Conservation (phyloP, 2,797 vertebrate genomes). For the Diglossa cyanea region DNA sequence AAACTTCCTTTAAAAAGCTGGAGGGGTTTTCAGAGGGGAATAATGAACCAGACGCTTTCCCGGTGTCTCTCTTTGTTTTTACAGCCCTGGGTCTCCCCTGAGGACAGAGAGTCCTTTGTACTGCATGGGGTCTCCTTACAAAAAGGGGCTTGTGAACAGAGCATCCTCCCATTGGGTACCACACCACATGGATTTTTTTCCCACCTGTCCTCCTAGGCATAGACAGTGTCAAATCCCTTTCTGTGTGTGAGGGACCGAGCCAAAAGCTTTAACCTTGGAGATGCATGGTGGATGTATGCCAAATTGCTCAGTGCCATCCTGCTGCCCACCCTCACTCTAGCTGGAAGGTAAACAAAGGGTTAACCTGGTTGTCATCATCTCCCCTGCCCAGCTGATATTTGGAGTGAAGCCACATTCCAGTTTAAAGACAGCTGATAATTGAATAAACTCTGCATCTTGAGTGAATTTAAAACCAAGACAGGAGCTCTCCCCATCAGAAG, state of each 20-base stretch:
- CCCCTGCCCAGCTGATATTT: background rate
- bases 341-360: background rate
- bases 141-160: slow-evolving; percentile 59
- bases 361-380: slow-evolving; percentile 36
- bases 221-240: background rate
- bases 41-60: slow-evolving; percentile 63
- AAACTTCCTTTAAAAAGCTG: slow-evolving; percentile 44
- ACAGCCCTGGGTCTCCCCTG: slow-evolving; percentile 42
- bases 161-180: slow-evolving; percentile 39
- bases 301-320: background rate
- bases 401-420: slow-evolving; percentile 41
- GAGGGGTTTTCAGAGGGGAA: slow-evolving; percentile 54
- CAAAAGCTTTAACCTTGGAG: slow-evolving; percentile 27
- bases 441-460: slow-evolving; percentile 40
- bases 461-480: slow-evolving; percentile 37
- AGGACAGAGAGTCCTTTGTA: slow-evolving; percentile 55
- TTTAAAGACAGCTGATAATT: slow-evolving; percentile 52
- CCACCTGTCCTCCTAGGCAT: slow-evolving; percentile 31
- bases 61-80: slow-evolving; percentile 61
- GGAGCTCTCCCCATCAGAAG: slow-evolving; percentile 5
- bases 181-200: background rate
- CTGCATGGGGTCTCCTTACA: slow-evolving; percentile 22
- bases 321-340: background rate
- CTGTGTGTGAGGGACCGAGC: background rate
- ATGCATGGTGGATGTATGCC: background rate